Base-by-base conservation (phyloP, 2,113 vertebrate genomes). In the Anhinga rufa region DNA sequence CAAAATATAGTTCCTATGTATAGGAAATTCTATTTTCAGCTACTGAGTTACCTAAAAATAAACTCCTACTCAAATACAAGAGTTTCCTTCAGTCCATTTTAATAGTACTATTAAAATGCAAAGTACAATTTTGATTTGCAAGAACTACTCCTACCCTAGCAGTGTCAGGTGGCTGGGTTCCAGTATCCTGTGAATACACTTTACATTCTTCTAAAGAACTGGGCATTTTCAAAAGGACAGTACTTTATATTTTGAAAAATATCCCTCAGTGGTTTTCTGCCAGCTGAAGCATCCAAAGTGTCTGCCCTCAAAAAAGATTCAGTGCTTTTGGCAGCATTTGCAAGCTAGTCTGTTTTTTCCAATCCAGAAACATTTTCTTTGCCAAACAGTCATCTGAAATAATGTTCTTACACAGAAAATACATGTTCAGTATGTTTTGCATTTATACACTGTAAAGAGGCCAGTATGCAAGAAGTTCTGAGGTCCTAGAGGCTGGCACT, bases 381-480 rank as follows among this genome's bases (percentile, higher is more conserved):
- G 96, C 95, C 94, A 97, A 60, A 49, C 65, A 92, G 87, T 96
- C 95, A 91, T 96, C 94, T 95, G 90, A 95, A 97, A 94, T 92
- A 97, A 93, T 86, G 88, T 96, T 92, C 92, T 85, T 71, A 96
- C 72, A 96, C 58, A 95, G 92, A 96, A 97, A 97, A 68, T 94
- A 89, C 94, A 92, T 95, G 95, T 93, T 96, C 48, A 7, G 57
- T 90, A 84, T 91, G 90, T 81, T 83, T 92, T 62, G 75, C 54
- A 88, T 83, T 91, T 62, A 86, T 79, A 29, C n/a, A 26, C 81
- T 75, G 36, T 44, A 42, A 75, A 81, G 54, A 94, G 65, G 77
- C 46, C 81, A 83, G 52, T 71, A 64, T 4, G 14, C 44, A 64
- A 92, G 74, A 62, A 66, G 34, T 81, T 83, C 34, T 69, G 81